Percentiles rank a stretch among this genome's conserved stretches.
phyloP scores from a whole-genome alignment of 2,797 vertebrate species.

The Pterois miles region DNA sequence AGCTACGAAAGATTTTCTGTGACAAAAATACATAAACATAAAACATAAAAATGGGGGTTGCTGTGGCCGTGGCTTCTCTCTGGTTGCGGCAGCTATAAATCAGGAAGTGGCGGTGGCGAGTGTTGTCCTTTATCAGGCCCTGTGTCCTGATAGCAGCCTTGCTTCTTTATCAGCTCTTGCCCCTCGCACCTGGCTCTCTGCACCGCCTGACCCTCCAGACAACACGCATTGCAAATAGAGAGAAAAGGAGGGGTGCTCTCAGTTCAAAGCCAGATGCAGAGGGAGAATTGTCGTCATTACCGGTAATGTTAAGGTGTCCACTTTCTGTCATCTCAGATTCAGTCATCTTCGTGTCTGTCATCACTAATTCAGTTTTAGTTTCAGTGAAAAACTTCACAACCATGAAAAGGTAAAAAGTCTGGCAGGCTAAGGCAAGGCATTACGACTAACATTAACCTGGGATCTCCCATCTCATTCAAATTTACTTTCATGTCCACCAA shows the following conservation, averaged over 20 bases:
- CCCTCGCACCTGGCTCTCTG: slow-evolving; percentile 70
- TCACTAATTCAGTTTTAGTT: slow-evolving; percentile 25
- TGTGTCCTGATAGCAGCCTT: slow-evolving; percentile 70
- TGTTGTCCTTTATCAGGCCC: slow-evolving; percentile 75
- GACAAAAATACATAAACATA: slow-evolving; percentile 42
- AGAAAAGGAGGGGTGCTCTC: slow-evolving; percentile 31
- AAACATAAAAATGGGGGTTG: slow-evolving; percentile 42
- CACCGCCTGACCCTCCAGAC: slow-evolving; percentile 64
- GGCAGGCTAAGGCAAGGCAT: not conserved
- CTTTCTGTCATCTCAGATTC: slow-evolving; percentile 41
- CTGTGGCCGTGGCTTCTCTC: slow-evolving; percentile 27
- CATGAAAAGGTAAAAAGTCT: slow-evolving; percentile 17
- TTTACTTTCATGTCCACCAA: slow-evolving; percentile 13
- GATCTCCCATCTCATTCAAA: slow-evolving; percentile 35
- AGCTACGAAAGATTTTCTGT: slow-evolving; percentile 3
- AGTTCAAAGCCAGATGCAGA: slow-evolving; percentile 48
- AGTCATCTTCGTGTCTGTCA: slow-evolving; percentile 27
- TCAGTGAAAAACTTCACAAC: slow-evolving; percentile 14
- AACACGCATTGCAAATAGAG: slow-evolving; percentile 42
- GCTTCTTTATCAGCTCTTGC: slow-evolving; percentile 77
- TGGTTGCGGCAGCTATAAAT: slow-evolving; percentile 68
- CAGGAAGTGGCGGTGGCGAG: slow-evolving; percentile 55
- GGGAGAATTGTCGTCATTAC: slow-evolving; percentile 36
- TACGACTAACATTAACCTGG: slow-evolving; percentile 6
- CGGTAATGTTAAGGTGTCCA: slow-evolving; percentile 37